Evolutionary conservation across 2,888 invertebrate genomes (phyloP).

Genomic region (Digitonthophagus gazella): DNA sequence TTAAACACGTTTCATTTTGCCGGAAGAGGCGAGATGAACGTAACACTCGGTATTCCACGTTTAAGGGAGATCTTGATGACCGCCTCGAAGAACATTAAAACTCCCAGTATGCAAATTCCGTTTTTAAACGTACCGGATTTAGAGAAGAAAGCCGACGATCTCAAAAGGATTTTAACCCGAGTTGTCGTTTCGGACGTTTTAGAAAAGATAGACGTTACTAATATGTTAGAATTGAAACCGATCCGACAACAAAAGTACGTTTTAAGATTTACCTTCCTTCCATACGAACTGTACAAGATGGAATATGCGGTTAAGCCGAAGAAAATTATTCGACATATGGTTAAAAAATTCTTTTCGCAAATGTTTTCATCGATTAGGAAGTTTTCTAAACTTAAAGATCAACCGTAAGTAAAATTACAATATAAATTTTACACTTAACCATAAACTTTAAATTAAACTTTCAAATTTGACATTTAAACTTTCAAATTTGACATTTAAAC

Average conservation of each 20-base stretch:
- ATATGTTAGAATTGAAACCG: slow-evolving; percentile 58
- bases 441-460: no score
- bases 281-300: slow-evolving; percentile 69
- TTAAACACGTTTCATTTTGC: slow-evolving; percentile 99
- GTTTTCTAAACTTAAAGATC: slow-evolving; percentile 56
- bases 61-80: slow-evolving; percentile 96
- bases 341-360: slow-evolving; percentile 65
- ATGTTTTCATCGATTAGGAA: slow-evolving; percentile 64
- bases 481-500: no score
- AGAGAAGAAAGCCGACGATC: slow-evolving; percentile 60
- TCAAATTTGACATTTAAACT: no score
- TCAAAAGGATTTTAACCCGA: slow-evolving; percentile 71
- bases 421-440: no score
- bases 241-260: slow-evolving; percentile 61
- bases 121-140: slow-evolving; percentile 58
- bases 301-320: slow-evolving; percentile 70
- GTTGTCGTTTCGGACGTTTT: slow-evolving; percentile 79
- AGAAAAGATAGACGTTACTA: slow-evolving; percentile 64
- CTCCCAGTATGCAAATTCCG: slow-evolving; percentile 95
- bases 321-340: slow-evolving; percentile 71
- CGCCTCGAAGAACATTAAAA: slow-evolving; percentile 89
- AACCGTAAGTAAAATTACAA: slow-evolving; percentile 52
- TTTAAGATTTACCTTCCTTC: slow-evolving; percentile 72
- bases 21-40: slow-evolving; percentile 99
- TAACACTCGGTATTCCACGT: slow-evolving; percentile 98